Conservation (phyloP, 2,797 vertebrate genomes). For the Falco concolor region DNA sequence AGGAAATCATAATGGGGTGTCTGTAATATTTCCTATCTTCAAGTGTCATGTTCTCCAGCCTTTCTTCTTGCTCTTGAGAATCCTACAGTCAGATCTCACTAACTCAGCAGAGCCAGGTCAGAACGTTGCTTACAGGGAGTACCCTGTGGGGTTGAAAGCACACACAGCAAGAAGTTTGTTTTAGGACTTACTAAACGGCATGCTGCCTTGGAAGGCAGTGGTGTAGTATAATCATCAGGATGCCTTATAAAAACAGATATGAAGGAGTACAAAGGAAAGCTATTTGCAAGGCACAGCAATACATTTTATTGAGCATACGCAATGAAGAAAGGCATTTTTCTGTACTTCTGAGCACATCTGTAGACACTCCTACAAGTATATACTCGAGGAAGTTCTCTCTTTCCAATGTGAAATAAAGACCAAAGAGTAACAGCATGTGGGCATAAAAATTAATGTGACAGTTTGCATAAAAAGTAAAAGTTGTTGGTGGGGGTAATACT, state of each 20-base stretch:
- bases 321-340: constrained; percentile 3
- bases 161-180: neutral
- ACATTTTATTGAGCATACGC: neutral
- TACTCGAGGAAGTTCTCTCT: neutral
- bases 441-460: neutral
- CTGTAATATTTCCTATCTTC: neutral
- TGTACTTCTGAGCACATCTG: constrained; percentile 29
- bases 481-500: neutral
- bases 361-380: neutral
- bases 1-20: neutral
- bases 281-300: constrained; percentile 7
- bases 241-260: constrained; percentile 38
- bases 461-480: neutral
- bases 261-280: constrained; percentile 35
- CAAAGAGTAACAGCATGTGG: neutral
- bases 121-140: neutral
- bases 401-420: constrained; percentile 1
- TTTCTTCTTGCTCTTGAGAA: neutral
- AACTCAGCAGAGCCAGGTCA: neutral
- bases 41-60: neutral
- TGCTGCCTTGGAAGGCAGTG: constrained; percentile 12
- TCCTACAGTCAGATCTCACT: neutral
- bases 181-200: neutral
- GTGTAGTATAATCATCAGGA: constrained; percentile 13
- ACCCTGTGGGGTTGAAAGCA: neutral